A percentile compares a stretch with the other conserved stretches of the same genome.
Conservation (phyloP, 1,140 invertebrate species). For the Leptopilina clavipes region DNA sequence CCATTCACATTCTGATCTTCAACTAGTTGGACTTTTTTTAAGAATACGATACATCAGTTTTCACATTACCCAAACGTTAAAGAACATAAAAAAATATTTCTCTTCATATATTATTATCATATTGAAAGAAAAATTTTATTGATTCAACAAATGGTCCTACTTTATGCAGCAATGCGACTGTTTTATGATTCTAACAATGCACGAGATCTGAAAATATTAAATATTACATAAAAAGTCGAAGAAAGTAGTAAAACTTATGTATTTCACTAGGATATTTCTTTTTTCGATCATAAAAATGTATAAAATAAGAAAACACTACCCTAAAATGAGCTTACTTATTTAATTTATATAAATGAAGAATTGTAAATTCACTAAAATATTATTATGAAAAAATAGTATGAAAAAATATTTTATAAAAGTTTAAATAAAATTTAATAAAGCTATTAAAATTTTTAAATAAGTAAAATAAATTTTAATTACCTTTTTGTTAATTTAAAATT, state of each 20-base stretch:
- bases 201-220: conserved; percentile 21
- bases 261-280: background rate
- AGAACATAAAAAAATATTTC: background rate
- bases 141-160: conserved; percentile 12
- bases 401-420: too few relatives aligned
- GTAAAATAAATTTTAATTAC: too few relatives aligned
- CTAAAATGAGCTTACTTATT: too few relatives aligned
- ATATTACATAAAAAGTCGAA: background rate
- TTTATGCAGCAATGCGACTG: conserved; percentile 19
- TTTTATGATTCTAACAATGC: conserved; percentile 3
- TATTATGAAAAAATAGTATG: background rate
- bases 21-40: background rate
- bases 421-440: too few relatives aligned
- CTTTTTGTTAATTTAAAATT: too few relatives aligned
- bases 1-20: background rate
- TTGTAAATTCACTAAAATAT: too few relatives aligned
- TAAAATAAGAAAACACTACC: too few relatives aligned
- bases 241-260: background rate
- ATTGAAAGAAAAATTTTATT: conserved; percentile 17
- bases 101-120: background rate
- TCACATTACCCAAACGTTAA: background rate
- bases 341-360: too few relatives aligned
- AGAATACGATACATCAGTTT: background rate
- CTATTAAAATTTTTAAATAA: too few relatives aligned
- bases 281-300: too few relatives aligned